Percentiles rank a stretch among this genome's conserved stretches.
Conservation (phyloP, 1,140 invertebrate species). For the Phenacoccus solenopsis region DNA sequence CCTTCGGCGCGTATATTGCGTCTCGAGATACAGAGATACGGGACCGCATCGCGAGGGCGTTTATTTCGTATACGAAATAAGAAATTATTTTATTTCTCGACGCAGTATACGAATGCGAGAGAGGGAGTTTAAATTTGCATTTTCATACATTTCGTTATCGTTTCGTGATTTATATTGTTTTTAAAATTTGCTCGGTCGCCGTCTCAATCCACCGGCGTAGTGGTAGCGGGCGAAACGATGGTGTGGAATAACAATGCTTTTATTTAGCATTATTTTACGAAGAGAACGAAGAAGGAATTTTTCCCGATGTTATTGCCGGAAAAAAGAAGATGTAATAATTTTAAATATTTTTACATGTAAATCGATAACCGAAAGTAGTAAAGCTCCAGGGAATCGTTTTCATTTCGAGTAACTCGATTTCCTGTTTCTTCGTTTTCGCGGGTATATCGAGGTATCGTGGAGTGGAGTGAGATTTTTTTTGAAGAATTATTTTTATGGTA, state of each 20-base stretch:
- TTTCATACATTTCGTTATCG: conserved; percentile 2
- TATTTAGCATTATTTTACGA: too few species aligned
- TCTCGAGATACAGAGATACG: too few species aligned
- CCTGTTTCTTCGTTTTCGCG: too few species aligned
- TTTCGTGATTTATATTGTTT: background rate
- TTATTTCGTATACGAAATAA: too few species aligned
- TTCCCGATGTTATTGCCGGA: background rate
- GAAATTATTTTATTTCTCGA: too few species aligned
- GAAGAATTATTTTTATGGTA: too few species aligned
- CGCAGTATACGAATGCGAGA: too few species aligned
- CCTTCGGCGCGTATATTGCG: too few species aligned
- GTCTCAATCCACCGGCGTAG: background rate
- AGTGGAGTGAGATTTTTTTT: too few species aligned
- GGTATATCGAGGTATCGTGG: too few species aligned
- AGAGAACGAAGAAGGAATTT: background rate
- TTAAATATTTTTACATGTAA: conserved; percentile 4
- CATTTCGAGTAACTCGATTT: conserved; percentile 1
- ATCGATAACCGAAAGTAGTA: background rate
- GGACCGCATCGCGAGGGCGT: too few species aligned
- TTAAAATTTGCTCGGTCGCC: background rate
- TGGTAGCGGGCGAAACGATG: background rate
- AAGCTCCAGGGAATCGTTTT: background rate
- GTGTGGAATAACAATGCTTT: background rate
- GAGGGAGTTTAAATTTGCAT: background rate
- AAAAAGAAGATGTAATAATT: background rate